Conservation (phyloP, 2,113 vertebrate genomes). For the Oncorhynchus clarkii region DNA sequence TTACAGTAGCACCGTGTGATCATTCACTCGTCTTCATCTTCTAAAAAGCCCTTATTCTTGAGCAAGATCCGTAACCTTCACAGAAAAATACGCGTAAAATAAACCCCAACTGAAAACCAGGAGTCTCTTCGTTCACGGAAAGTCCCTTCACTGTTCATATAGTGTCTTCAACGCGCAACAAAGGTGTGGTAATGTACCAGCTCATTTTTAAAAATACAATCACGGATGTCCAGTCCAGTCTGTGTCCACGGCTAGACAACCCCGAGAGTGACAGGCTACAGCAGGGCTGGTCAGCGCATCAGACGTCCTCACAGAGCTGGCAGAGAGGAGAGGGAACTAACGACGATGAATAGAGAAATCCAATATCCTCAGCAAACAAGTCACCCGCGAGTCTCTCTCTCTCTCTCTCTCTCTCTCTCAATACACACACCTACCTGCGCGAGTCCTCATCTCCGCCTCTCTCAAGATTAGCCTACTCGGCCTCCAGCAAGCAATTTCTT, state of each 20-base stretch:
- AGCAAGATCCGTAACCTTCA: too few relatives aligned
- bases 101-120: too few relatives aligned
- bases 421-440: neutral
- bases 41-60: too few relatives aligned
- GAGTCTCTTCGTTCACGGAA: neutral
- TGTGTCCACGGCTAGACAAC: neutral
- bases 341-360: too few relatives aligned
- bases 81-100: too few relatives aligned
- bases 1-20: too few relatives aligned
- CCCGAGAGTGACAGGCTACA: neutral
- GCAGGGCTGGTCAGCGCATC: constrained; percentile 42
- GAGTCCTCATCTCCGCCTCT: neutral
- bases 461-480: too few relatives aligned
- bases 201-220: constrained; percentile 20
- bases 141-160: neutral
- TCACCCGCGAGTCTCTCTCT: neutral
- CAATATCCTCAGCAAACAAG: neutral
- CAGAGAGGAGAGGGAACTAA: constrained; percentile 3
- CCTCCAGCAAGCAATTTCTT: too few relatives aligned
- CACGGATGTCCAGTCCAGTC: neutral
- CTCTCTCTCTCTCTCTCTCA: neutral
- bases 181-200: constrained; percentile 21
- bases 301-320: neutral
- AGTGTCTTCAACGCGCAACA: neutral
- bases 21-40: too few relatives aligned